Conservation (phyloP, 2,888 invertebrate genomes). For the Phragmatobia fuliginosa region DNA sequence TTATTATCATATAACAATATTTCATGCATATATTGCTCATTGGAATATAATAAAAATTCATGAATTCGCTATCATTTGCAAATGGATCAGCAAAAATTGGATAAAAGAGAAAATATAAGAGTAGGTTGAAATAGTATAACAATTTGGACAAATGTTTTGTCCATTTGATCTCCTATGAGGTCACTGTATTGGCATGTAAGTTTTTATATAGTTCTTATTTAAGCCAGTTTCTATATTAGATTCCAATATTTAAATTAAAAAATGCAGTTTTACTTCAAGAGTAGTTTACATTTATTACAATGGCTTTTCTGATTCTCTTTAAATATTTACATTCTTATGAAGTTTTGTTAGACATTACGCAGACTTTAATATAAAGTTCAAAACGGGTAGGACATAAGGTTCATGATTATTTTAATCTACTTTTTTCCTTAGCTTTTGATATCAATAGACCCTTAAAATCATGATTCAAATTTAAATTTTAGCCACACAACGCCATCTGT, state of each 20-base stretch:
- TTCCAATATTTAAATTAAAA: neutral
- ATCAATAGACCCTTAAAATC: too few relatives aligned
- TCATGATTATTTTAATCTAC: neutral
- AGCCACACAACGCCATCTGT: too few relatives aligned
- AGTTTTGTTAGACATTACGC: neutral
- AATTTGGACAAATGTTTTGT: conserved; percentile 9
- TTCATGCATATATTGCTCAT: conserved; percentile 15
- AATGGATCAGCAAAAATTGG: conserved; percentile 17
- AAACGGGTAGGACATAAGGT: neutral
- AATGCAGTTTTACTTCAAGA: too few relatives aligned
- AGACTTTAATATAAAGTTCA: neutral
- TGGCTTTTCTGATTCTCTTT: neutral
- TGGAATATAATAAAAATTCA: conserved; percentile 20
- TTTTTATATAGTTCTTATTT: neutral
- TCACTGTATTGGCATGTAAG: neutral
- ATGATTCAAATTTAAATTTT: too few relatives aligned
- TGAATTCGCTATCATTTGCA: conserved; percentile 20
- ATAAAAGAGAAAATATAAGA: conserved; percentile 1
- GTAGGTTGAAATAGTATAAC: conserved; percentile 8
- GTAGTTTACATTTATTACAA: neutral
- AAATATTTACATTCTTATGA: neutral
- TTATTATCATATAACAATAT: conserved; percentile 14
- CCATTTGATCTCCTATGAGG: conserved; percentile 9
- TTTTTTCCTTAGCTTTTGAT: neutral
- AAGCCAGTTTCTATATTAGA: neutral